These are phyloP conservation scores for Argyra leucocephala DNA, from an alignment of 2,888 invertebrate genomes.

Conservation along the genomic window DNA sequence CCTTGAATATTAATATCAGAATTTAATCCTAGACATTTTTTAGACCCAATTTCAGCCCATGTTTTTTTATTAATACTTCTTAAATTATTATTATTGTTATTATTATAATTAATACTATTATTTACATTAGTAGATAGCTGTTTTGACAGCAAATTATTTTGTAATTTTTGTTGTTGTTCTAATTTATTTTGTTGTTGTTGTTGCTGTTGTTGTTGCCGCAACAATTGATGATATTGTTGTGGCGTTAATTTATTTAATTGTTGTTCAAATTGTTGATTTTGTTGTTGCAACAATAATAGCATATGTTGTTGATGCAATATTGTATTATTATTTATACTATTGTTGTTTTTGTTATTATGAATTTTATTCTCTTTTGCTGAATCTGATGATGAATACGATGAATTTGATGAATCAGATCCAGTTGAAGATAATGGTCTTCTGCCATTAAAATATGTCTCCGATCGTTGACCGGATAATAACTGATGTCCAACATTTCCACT, in stretches of 20 bases:
- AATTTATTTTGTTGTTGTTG: slow-evolving; percentile 39
- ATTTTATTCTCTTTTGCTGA: slow-evolving; percentile 7
- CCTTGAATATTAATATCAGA: slow-evolving; percentile 3
- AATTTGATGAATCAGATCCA: background rate
- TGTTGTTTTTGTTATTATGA: background rate
- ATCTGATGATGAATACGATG: slow-evolving; percentile 7
- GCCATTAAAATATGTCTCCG: background rate
- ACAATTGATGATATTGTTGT: slow-evolving; percentile 53
- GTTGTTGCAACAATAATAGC: slow-evolving; percentile 21
- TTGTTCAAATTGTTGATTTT: slow-evolving; percentile 24
- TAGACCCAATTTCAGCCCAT: slow-evolving; percentile 21
- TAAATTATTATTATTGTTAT: background rate
- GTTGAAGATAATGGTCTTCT: slow-evolving; percentile 1
- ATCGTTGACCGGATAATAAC: background rate
- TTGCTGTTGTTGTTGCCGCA: slow-evolving; percentile 43
- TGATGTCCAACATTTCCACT: background rate
- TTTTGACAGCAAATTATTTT: slow-evolving; percentile 25
- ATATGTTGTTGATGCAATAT: slow-evolving; percentile 1
- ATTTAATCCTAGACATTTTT: slow-evolving; percentile 17
- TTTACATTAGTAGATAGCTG: background rate
- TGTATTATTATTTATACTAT: background rate
- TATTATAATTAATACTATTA: background rate
- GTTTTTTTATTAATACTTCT: slow-evolving; percentile 12
- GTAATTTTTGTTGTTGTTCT: slow-evolving; percentile 43
- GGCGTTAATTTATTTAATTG: slow-evolving; percentile 41